A percentile compares a stretch with the other conserved stretches of the same genome.
Evolutionary conservation across 2,888 invertebrate genomes (phyloP).

Genomic region (Agrochola macilenta): DNA sequence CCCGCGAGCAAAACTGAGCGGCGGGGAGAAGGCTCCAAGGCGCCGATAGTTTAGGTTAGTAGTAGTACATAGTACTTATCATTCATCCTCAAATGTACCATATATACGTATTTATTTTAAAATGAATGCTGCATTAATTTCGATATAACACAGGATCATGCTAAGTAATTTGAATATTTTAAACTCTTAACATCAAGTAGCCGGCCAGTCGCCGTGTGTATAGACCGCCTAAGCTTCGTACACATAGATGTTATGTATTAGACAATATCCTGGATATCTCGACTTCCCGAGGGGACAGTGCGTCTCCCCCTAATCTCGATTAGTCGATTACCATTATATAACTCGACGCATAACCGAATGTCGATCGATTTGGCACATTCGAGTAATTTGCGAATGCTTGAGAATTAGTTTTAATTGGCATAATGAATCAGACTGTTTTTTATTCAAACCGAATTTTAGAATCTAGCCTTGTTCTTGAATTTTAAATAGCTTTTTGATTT

Average conservation of each 20-base stretch:
- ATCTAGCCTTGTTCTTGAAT: conserved; percentile 11
- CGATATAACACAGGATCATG: no score
- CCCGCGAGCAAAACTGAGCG: no score
- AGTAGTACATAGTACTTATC: no score
- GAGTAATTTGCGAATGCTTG: conserved; percentile 1
- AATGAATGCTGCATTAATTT: no score
- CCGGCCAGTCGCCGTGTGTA: background rate
- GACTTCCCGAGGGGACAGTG: conserved; percentile 60
- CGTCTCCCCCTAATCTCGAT: conserved; percentile 36
- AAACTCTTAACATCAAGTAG: no score
- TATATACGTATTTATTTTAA: no score
- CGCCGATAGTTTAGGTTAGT: no score
- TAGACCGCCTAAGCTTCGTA: conserved; percentile 11
- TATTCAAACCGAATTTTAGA: conserved; percentile 5
- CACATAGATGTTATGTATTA: conserved; percentile 53
- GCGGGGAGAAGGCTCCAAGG: no score
- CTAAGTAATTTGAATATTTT: no score
- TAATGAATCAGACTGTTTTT: conserved; percentile 12
- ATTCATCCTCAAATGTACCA: no score
- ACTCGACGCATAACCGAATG: conserved; percentile 13
- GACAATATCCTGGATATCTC: conserved; percentile 61
- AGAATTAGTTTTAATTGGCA: conserved; percentile 18
- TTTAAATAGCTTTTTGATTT: conserved; percentile 1
- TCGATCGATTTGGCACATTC: conserved; percentile 26
- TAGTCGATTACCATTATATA: conserved; percentile 47